These are phyloP conservation scores for Mustelus asterias DNA, from an alignment of 2,113 vertebrate species.

Conservation along the genomic window DNA sequence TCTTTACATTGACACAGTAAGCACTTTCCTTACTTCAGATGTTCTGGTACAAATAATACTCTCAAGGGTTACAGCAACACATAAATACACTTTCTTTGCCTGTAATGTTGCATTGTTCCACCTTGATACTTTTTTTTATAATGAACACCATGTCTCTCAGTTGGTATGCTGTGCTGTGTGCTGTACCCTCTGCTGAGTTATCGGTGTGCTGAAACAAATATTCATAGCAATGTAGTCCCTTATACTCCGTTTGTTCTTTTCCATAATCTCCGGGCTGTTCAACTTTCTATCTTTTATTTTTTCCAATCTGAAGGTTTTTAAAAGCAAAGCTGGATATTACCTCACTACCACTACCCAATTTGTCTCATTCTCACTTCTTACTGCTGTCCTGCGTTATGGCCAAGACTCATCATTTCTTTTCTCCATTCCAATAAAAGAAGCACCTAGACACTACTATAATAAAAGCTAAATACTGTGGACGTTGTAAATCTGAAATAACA, in stretches of 20 bases:
- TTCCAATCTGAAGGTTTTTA: not conserved
- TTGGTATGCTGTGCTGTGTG: not conserved
- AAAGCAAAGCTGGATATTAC: not conserved
- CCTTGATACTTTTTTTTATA: not conserved
- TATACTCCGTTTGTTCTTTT: not conserved
- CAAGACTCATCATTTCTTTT: not conserved
- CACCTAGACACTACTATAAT: not conserved
- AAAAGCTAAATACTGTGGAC: too few species aligned
- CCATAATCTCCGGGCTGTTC: not conserved
- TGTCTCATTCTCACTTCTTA: not conserved
- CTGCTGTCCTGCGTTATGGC: not conserved
- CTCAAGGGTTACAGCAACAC: not conserved
- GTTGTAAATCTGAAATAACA: too few species aligned
- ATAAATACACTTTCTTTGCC: not conserved
- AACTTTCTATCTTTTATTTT: not conserved
- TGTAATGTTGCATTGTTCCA: not conserved
- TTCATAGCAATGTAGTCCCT: not conserved
- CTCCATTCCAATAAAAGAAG: not conserved
- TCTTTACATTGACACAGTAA: slow-evolving; percentile 87
- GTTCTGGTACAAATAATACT: not conserved
- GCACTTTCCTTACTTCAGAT: slow-evolving; percentile 4
- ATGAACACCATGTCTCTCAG: not conserved
- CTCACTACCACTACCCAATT: not conserved
- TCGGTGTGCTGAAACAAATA: not conserved
- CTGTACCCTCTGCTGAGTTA: not conserved